Conservation (phyloP, 2,888 invertebrate genomes). For the Pammene fasciana region DNA sequence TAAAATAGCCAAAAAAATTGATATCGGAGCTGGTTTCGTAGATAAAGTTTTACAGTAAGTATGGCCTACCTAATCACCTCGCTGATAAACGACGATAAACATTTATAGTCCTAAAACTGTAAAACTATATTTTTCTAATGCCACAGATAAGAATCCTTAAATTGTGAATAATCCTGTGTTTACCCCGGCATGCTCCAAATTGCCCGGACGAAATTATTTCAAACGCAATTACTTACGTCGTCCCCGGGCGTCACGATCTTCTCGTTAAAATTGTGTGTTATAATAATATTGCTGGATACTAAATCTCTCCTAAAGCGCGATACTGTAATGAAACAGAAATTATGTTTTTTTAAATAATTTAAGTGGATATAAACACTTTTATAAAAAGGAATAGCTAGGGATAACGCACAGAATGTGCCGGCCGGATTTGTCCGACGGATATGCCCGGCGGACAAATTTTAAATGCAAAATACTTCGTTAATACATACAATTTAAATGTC, state of each 20-base stretch:
- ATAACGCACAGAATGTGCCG: too few relatives aligned
- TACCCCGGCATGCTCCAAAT: not conserved
- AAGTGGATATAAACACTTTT: not conserved
- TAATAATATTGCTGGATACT: conserved; percentile 61
- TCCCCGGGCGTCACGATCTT: conserved; percentile 82
- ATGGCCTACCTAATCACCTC: too few relatives aligned
- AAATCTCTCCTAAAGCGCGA: conserved; percentile 61
- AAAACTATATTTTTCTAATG: too few relatives aligned
- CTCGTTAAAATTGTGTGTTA: conserved; percentile 73
- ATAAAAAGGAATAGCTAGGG: not conserved
- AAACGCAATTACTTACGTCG: conserved; percentile 65
- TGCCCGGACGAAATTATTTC: not conserved
- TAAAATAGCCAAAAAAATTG: too few relatives aligned
- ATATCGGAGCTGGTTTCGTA: too few relatives aligned
- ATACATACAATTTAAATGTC: too few relatives aligned
- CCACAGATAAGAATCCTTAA: not conserved
- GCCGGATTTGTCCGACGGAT: too few relatives aligned
- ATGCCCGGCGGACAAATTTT: too few relatives aligned
- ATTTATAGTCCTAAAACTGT: too few relatives aligned
- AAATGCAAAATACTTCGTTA: too few relatives aligned
- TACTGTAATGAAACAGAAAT: conserved; percentile 47
- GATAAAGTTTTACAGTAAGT: too few relatives aligned
- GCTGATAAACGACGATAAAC: too few relatives aligned
- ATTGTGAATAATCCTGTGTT: not conserved
- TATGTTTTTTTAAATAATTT: not conserved